phyloP scores from a whole-genome alignment of 2,888 invertebrate genomes.

The Stenodera caucasica region DNA sequence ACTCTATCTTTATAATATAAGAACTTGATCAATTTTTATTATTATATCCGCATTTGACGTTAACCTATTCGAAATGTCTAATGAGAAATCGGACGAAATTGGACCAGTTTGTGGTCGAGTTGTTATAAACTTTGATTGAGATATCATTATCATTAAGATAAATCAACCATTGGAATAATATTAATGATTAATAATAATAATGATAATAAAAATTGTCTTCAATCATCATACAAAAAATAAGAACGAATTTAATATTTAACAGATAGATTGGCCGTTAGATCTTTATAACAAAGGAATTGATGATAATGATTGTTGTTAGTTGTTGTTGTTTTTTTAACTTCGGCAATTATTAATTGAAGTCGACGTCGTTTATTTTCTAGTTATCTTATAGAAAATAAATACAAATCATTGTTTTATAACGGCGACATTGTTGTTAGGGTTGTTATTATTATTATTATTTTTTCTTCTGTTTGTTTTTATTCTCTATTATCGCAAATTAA shows the following conservation, averaged over 20 bases:
- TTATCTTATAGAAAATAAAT: slow-evolving; percentile 25
- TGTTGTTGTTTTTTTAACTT: slow-evolving; percentile 34
- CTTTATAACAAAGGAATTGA: slow-evolving; percentile 35
- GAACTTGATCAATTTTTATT: not conserved
- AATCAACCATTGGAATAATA: slow-evolving; percentile 23
- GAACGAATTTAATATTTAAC: not conserved
- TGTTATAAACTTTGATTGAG: slow-evolving; percentile 22
- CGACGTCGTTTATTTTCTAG: slow-evolving; percentile 36
- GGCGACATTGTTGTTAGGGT: not conserved
- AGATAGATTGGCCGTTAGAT: slow-evolving; percentile 25
- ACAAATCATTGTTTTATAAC: slow-evolving; percentile 38
- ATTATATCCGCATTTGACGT: not conserved
- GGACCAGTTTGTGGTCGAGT: slow-evolving; percentile 15
- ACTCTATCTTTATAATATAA: not conserved
- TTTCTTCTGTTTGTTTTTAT: not conserved
- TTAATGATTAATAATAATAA: slow-evolving; percentile 1
- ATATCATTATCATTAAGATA: slow-evolving; percentile 20
- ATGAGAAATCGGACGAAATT: slow-evolving; percentile 23
- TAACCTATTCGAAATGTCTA: slow-evolving; percentile 8
- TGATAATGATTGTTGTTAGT: slow-evolving; percentile 38
- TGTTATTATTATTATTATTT: not conserved
- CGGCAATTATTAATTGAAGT: slow-evolving; percentile 41
- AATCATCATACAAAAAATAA: not conserved
- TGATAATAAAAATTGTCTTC: too few species aligned
- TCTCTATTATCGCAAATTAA: slow-evolving; percentile 41